Base-by-base conservation (phyloP, 2,113 vertebrate species). In the Larimichthys polyactis region DNA sequence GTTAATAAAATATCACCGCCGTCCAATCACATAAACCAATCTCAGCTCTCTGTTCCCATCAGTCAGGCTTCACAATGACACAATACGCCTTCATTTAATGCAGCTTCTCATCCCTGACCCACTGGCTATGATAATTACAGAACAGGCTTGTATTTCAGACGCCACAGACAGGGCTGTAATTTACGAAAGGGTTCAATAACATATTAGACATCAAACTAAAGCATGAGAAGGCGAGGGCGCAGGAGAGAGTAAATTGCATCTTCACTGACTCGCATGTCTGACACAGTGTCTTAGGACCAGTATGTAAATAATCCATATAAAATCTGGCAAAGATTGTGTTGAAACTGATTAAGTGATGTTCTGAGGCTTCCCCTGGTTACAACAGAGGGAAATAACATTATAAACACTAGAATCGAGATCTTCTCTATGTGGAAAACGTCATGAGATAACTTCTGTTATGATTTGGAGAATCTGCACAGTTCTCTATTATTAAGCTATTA, bases 221-320 rank as follows among this genome's bases (percentile, higher is more conserved):
- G 67, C 29, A 52, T 16, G 57, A 60, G 52, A 44, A 16, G 22
- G 51, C 22, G 27, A 52, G n/a, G 75, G 55, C 3, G 17, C 49
- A 20, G 59, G 17, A 48, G 65, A 58, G 17, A 79, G 19, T 7
- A 68, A 43, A 64, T 2, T 46, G 46, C 55, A 57, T 79, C 46
- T 70, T 83, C 52, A 63, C 48, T 71, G 76, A 43, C 63, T 17
- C 60, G 29, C 43, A 40, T 70, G 55, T 54, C 72, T 46, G 69
- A 78, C 49, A 60, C n/a, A 1, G 48, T 14, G 54, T 78, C 79
- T 88, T 54, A 19, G 77, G 40, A 88, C 82, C 57, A 64, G 44
- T 14, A 16, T 16, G 73, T 92, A 59, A 93, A 92, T 91, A 88
- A 93, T 81, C 80, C 60, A 91, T 63, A 72, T 51, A 7, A 86